Evolutionary conservation across 2,113 vertebrate genomes (phyloP).

Genomic region (Dermatemys mawii): DNA sequence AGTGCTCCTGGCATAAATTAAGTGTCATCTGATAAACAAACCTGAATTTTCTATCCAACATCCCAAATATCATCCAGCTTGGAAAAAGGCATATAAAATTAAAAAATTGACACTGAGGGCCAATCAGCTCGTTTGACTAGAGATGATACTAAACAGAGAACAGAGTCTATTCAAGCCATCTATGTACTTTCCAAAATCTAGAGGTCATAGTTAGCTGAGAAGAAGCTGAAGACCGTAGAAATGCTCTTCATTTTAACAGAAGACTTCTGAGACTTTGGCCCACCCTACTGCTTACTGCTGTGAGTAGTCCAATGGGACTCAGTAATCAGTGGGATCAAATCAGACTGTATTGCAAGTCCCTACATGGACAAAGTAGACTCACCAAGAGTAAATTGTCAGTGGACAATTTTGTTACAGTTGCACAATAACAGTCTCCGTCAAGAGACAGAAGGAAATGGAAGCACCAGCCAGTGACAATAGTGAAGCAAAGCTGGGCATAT

Average conservation of each 20-base stretch:
- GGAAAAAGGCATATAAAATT: background rate
- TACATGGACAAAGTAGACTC: background rate
- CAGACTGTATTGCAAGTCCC: background rate
- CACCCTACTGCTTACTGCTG: background rate
- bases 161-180: fast-evolving
- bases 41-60: background rate
- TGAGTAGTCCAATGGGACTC: background rate
- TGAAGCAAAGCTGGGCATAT: too few relatives aligned
- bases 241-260: background rate
- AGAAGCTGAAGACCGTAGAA: background rate
- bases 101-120: background rate
- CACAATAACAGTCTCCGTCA: too few relatives aligned
- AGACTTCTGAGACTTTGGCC: background rate
- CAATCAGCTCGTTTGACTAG: fast-evolving
- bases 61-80: background rate
- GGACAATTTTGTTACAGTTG: too few relatives aligned
- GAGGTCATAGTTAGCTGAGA: background rate
- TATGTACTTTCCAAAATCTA: background rate
- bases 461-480: too few relatives aligned
- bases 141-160: fast-evolving
- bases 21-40: fast-evolving
- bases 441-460: too few relatives aligned
- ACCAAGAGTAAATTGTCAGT: too few relatives aligned
- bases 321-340: background rate
- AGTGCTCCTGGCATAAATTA: background rate